A percentile compares a stretch with the other conserved stretches of the same genome.
Evolutionary conservation across 2,113 vertebrate species (phyloP).

Genomic region (Sylvilagus bachmani): DNA sequence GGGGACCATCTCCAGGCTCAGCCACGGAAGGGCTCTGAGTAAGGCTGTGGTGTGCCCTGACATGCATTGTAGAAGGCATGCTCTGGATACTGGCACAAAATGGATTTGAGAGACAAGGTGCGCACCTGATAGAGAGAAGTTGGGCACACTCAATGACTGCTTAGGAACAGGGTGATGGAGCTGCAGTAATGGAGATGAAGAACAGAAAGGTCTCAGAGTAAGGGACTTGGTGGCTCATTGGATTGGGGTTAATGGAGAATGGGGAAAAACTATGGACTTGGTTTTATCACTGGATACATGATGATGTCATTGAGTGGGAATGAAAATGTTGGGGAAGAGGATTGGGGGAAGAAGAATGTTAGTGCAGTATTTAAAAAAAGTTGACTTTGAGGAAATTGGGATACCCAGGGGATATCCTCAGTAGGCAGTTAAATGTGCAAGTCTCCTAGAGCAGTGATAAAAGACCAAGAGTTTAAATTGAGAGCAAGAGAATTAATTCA

Average conservation of each 20-base stretch:
- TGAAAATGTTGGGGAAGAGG: background rate
- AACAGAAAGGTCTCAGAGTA: background rate
- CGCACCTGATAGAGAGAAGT: background rate
- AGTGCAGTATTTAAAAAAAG: conserved; percentile 25
- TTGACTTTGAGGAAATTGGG: conserved; percentile 29
- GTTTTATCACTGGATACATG: conserved; percentile 23
- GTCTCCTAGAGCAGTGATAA: background rate
- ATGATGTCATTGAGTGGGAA: background rate
- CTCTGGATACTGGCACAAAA: background rate
- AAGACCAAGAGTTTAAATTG: background rate
- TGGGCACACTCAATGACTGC: background rate
- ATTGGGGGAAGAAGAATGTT: background rate
- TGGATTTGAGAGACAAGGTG: background rate
- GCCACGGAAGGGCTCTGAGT: background rate
- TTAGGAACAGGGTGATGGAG: background rate
- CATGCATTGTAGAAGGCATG: background rate
- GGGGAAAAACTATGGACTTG: background rate
- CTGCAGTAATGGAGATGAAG: background rate
- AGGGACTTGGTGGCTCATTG: background rate
- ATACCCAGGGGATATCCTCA: background rate
- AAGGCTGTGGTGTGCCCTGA: background rate
- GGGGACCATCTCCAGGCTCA: background rate
- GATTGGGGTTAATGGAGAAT: background rate
- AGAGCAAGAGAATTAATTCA: background rate
- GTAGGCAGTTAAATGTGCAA: background rate